Evolutionary conservation across 2,797 vertebrate genomes (phyloP).

Genomic region (Microctenopoma steveboyesi): DNA sequence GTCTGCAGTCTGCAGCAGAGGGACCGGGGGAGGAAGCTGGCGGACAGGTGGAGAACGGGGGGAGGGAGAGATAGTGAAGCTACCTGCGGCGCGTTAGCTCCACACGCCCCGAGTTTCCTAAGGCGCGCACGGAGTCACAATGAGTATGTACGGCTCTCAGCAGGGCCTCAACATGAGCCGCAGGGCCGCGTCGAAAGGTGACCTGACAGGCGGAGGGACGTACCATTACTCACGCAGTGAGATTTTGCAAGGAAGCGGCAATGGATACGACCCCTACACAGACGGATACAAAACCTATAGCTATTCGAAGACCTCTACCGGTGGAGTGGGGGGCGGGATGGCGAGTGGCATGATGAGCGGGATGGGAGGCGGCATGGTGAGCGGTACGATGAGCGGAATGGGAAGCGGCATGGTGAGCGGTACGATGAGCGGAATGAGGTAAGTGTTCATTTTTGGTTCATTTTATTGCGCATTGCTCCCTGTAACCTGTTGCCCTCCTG

Average conservation of each 20-base stretch:
- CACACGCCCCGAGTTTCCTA: neutral
- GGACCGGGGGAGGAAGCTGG: neutral
- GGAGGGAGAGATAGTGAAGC: neutral
- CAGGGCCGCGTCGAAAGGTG: constrained; percentile 57
- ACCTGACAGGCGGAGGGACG: constrained; percentile 41
- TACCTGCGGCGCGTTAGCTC: constrained; percentile 1
- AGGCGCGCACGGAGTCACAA: constrained; percentile 9
- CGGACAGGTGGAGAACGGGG: constrained; percentile 26
- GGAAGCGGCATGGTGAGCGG: neutral
- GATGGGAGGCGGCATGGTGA: neutral
- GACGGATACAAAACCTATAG: constrained; percentile 63
- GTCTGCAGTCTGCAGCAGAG: constrained; percentile 44
- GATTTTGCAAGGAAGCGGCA: constrained; percentile 58
- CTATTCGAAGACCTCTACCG: constrained; percentile 43
- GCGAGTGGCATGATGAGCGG: neutral
- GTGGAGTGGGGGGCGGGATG: neutral
- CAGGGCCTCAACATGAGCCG: constrained; percentile 48
- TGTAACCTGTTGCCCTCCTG: constrained; percentile 6
- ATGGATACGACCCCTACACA: constrained; percentile 60
- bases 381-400: neutral
- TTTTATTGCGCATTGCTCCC: neutral
- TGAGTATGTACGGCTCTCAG: constrained; percentile 74
- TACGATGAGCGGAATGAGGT: constrained; percentile 52
- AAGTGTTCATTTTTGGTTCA: constrained; percentile 3
- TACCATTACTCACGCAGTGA: constrained; percentile 68